phyloP scores from a whole-genome alignment of 2,888 invertebrate species.

The Unio pictorum region DNA sequence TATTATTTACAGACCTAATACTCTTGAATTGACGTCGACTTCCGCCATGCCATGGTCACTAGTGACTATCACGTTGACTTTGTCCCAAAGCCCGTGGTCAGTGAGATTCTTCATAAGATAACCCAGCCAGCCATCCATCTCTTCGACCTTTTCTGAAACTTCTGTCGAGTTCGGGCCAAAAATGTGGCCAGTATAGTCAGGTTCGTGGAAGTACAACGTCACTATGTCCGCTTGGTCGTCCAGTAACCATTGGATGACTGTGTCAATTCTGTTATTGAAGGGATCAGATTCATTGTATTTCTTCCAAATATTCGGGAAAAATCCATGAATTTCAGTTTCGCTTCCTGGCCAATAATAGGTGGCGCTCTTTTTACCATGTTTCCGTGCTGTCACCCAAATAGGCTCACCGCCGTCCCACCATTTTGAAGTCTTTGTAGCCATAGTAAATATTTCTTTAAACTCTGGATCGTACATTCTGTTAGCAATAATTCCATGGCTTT shows the following conservation, averaged over 20 bases:
- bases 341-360: conserved; percentile 79
- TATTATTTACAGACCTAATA: conserved; percentile 25
- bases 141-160: conserved; percentile 34
- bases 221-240: conserved; percentile 41
- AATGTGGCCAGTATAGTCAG: conserved; percentile 54
- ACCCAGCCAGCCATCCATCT: conserved; percentile 50
- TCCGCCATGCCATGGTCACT: conserved; percentile 66
- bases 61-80: conserved; percentile 56
- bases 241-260: conserved; percentile 72
- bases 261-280: conserved; percentile 76
- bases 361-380: conserved; percentile 76
- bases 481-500: conserved; percentile 80
- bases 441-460: conserved; percentile 50
- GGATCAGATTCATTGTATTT: conserved; percentile 71
- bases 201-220: conserved; percentile 59
- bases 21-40: conserved; percentile 32
- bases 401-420: conserved; percentile 65
- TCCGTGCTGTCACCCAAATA: conserved; percentile 70
- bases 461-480: conserved; percentile 77
- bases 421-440: conserved; percentile 33
- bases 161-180: conserved; percentile 53
- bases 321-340: conserved; percentile 73
- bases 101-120: conserved; percentile 36
- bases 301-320: conserved; percentile 67
- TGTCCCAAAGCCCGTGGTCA: conserved; percentile 23